Conservation (phyloP, 2,888 invertebrate species). For the Cheilosia impressa region DNA sequence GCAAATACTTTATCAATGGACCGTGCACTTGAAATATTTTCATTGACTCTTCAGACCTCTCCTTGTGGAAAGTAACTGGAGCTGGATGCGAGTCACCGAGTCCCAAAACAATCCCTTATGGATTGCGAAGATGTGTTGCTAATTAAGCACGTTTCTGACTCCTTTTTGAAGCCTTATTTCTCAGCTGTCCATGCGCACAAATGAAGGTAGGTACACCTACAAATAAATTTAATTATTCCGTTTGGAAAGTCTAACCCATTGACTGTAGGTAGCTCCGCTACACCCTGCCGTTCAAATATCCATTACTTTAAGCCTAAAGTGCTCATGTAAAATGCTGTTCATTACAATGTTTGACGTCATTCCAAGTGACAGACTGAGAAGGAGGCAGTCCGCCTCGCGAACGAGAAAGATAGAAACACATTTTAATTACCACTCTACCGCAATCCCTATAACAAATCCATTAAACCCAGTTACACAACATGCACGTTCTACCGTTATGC, state of each 20-base stretch:
- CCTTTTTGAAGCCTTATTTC: too few relatives aligned
- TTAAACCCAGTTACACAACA: slow-evolving; percentile 74
- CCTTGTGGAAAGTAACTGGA: too few relatives aligned
- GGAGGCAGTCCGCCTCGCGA: not conserved
- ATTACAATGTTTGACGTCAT: slow-evolving; percentile 66
- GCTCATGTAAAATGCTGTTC: slow-evolving; percentile 57
- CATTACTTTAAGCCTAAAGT: slow-evolving; percentile 63
- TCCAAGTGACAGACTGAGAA: slow-evolving; percentile 21
- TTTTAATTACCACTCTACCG: slow-evolving; percentile 75
- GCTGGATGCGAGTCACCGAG: too few relatives aligned
- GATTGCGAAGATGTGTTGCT: too few relatives aligned
- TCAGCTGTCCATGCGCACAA: not conserved
- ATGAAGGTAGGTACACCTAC: too few relatives aligned
- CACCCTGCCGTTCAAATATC: slow-evolving; percentile 64
- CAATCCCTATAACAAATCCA: slow-evolving; percentile 72
- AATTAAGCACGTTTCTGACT: too few relatives aligned
- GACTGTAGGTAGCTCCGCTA: slow-evolving; percentile 37
- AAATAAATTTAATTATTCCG: not conserved
- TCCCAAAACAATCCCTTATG: too few relatives aligned
- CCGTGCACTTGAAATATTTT: too few relatives aligned
- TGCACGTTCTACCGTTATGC: slow-evolving; percentile 72
- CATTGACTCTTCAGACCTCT: too few relatives aligned
- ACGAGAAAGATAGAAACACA: slow-evolving; percentile 36
- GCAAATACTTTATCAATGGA: too few relatives aligned
- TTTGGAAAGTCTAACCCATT: slow-evolving; percentile 20